Evolutionary conservation across 2,888 invertebrate species (phyloP), one percentile per base, ranked within the genome.

Genomic region (Andrena trimmerana): DNA sequence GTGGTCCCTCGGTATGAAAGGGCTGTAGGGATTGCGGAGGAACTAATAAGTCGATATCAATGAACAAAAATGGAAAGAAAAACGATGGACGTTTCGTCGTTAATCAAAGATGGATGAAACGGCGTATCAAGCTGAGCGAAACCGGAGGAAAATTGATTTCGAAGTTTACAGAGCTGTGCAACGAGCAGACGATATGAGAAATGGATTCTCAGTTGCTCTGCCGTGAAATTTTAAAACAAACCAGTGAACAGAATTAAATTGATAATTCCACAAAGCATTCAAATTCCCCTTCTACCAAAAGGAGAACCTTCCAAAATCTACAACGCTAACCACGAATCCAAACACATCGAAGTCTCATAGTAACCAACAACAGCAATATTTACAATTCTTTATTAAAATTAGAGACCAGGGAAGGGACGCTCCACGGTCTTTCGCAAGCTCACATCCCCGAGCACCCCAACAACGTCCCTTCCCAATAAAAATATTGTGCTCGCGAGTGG

Each of bases 111-210:
- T n/a, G 31, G 50, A 33, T 50, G 24, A 8, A 50, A 16, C 63
- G 5, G 60, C 31, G 42, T 20, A 24, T 29, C 13, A 24, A 16
- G 13, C 31, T 8, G 52, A 24, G 4, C 29, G 36, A 3, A 20
- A 57, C 72, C 20, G 5, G 54, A 27, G 13, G n/a, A 48, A 77
- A 77, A 77, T 65, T 72, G 73, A 65, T 65, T 77, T 57, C 63
- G 42, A 71, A 72, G 31, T 65, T 27, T 42, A 16, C 3, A 27
- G 50, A 50, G 42, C 20, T 42, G 33, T 27, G 71, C n/a, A n/a
- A 33, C 31, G 29, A 13, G 57, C 7, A 16, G 13, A 16, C 57
- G 24, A 72, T 33, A 71, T 48, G 16, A 77, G 33, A 63, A 48
- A 63, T 63, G 63, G 63, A 77, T 63, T 42, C 42, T 16, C 5